Evolutionary conservation across 2,113 vertebrate species (phyloP).

Genomic region (Grallaria varia): DNA sequence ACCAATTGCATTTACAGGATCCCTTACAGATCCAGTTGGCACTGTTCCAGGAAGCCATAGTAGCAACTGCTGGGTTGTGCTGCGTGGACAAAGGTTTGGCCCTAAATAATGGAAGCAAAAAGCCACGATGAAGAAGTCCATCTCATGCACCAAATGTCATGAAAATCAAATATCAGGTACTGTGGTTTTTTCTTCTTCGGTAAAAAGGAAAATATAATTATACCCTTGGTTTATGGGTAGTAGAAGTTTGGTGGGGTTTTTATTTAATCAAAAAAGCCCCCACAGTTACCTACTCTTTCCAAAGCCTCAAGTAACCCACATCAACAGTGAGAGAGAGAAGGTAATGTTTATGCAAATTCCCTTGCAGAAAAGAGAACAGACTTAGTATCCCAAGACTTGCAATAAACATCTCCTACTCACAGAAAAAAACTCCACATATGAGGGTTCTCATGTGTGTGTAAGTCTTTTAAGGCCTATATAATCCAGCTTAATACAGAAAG

Average conservation of each 20-base stretch:
- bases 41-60: neutral
- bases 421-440: neutral
- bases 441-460: accelerated
- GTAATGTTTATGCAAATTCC: neutral
- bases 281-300: neutral
- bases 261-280: neutral
- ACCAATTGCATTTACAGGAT: neutral
- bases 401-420: neutral
- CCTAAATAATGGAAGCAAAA: neutral
- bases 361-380: neutral
- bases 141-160: neutral
- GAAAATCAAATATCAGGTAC: neutral
- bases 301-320: neutral
- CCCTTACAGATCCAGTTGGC: neutral
- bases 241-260: neutral
- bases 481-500: neutral
- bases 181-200: neutral
- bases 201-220: neutral
- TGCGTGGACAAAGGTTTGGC: neutral
- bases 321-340: neutral
- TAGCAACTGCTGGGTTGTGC: neutral
- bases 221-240: neutral
- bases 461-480: neutral
- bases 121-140: neutral
- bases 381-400: neutral